Conservation (phyloP, 2,113 vertebrate genomes). For the Taurulus bubalis region DNA sequence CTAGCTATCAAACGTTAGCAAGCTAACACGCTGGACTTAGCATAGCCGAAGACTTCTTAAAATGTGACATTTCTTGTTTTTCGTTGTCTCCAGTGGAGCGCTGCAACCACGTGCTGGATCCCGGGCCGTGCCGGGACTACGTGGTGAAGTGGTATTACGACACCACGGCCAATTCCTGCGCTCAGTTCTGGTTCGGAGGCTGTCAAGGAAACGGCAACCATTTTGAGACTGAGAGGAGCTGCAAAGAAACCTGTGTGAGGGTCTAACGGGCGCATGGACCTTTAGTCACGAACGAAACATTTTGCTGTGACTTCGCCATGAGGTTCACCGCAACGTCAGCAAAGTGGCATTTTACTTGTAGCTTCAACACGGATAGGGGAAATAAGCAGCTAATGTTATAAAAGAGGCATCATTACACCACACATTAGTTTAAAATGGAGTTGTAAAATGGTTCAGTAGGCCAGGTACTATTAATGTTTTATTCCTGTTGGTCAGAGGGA, state of each 20-base stretch:
- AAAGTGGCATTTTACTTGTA: constrained; percentile 22
- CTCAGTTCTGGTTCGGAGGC: constrained; percentile 92
- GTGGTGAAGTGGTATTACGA: constrained; percentile 90
- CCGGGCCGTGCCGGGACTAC: constrained; percentile 85
- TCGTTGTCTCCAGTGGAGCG: constrained; percentile 66
- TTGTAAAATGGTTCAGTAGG: constrained; percentile 11
- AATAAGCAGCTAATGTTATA: neutral
- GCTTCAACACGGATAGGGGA: neutral
- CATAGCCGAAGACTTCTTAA: neutral
- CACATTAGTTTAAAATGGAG: neutral
- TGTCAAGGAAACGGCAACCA: constrained; percentile 87
- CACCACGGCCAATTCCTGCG: constrained; percentile 85
- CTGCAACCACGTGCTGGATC: constrained; percentile 84
- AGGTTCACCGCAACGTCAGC: constrained; percentile 17
- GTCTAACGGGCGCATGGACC: constrained; percentile 18
- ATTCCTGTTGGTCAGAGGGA: constrained; percentile 2
- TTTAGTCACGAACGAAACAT: neutral
- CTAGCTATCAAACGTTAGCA: neutral
- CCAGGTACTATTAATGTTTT: constrained; percentile 7
- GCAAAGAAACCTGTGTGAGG: constrained; percentile 81
- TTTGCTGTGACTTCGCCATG: neutral
- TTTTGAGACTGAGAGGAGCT: constrained; percentile 86
- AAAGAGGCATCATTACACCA: neutral
- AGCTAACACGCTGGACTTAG: neutral
- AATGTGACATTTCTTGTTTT: neutral